These are phyloP conservation scores for Fundulus diaphanus DNA, from an alignment of 2,797 vertebrate species.

Conservation along the genomic window DNA sequence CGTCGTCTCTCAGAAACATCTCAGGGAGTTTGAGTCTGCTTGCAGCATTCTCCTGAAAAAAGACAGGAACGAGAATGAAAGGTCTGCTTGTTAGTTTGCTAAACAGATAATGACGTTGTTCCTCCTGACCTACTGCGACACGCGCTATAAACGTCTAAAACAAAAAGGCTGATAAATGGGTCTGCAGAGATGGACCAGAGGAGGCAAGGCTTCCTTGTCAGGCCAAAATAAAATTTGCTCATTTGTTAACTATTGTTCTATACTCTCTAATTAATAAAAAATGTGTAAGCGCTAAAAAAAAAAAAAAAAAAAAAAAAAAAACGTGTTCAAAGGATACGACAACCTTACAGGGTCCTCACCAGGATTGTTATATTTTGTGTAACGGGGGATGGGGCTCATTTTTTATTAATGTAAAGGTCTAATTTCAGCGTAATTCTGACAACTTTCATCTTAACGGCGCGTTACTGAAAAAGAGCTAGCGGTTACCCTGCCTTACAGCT, in stretches of 20 bases:
- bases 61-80: constrained; percentile 13
- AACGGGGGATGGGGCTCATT: too few species aligned
- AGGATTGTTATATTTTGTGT: too few species aligned
- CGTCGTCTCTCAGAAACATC: constrained; percentile 45
- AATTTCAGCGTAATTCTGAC: too few species aligned
- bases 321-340: too few species aligned
- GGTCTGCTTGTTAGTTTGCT: constrained; percentile 7
- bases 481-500: too few species aligned
- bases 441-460: too few species aligned
- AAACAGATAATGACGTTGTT: constrained; percentile 31
- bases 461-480: too few species aligned
- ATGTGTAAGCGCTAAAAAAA: too few species aligned
- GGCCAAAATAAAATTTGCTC: too few species aligned
- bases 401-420: too few species aligned
- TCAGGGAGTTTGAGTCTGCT: constrained; percentile 39
- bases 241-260: not conserved
- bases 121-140: not conserved
- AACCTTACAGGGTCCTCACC: too few species aligned
- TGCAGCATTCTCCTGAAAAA: constrained; percentile 33
- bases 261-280: not conserved
- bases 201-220: not conserved
- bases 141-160: not conserved
- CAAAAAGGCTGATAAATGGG: constrained; percentile 8
- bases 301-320: too few species aligned
- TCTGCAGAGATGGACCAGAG: not conserved